phyloP scores from a whole-genome alignment of 2,797 vertebrate genomes.

The Merluccius polli region DNA sequence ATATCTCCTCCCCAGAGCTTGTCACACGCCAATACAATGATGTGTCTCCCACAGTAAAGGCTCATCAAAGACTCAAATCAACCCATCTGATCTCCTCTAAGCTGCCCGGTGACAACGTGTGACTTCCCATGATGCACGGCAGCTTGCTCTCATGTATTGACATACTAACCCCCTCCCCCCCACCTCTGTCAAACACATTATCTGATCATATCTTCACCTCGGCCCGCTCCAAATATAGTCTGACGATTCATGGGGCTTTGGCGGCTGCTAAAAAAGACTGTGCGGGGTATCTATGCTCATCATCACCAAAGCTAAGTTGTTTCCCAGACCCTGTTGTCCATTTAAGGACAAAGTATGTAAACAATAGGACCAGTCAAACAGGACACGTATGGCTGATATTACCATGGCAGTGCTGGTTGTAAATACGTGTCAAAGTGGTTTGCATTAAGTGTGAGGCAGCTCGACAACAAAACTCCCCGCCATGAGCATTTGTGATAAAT shows the following conservation, averaged over 20 bases:
- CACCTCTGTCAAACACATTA: conserved; percentile 11
- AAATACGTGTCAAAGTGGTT: neutral
- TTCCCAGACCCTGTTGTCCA: conserved; percentile 28
- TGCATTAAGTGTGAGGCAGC: neutral
- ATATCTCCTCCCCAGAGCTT: neutral
- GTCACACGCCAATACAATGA: neutral
- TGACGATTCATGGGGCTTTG: conserved; percentile 11
- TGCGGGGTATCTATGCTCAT: conserved; percentile 33
- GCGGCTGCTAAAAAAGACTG: conserved; percentile 23
- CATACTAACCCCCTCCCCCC: conserved; percentile 15
- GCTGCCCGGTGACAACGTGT: too few relatives aligned
- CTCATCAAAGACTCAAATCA: neutral
- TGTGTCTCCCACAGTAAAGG: neutral
- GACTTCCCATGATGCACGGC: conserved; percentile 6
- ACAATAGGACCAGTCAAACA: neutral
- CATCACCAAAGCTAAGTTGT: conserved; percentile 7
- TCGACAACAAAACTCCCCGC: neutral
- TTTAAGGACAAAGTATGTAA: conserved; percentile 46
- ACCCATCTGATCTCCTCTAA: too few relatives aligned
- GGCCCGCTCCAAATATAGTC: conserved; percentile 53
- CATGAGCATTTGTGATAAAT: neutral
- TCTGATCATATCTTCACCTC: conserved; percentile 40
- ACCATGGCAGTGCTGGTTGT: neutral
- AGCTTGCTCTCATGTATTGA: conserved; percentile 14
- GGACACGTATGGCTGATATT: neutral